Conservation (phyloP, 1,140 invertebrate genomes). For the Stenopsyche tienmushanensis region DNA sequence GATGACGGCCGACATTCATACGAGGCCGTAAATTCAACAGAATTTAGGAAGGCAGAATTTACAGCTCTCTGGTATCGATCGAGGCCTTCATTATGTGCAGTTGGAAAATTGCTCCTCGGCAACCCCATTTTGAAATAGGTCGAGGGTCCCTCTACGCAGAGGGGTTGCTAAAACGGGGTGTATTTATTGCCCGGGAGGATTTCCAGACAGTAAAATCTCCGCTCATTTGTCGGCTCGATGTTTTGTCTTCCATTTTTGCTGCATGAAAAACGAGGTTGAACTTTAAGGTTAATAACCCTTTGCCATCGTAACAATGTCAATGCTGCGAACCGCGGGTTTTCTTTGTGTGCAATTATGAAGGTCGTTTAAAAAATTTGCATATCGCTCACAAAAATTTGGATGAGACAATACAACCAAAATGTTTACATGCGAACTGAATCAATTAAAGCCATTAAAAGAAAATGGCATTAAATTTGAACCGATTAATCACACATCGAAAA, state of each 20-base stretch:
- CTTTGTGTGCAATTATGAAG: no score
- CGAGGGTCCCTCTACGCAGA: conserved; percentile 6
- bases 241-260: conserved; percentile 13
- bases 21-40: no score
- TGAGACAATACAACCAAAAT: no score
- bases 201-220: conserved; percentile 26
- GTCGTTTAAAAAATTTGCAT: no score
- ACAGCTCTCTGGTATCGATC: conserved; percentile 17
- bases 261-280: background rate
- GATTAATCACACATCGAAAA: no score
- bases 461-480: no score
- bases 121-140: conserved; percentile 32
- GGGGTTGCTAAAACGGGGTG: background rate
- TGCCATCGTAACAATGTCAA: background rate
- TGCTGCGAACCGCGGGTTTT: background rate
- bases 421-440: no score
- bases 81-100: conserved; percentile 11
- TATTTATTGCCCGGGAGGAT: conserved; percentile 14
- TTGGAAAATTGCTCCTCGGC: conserved; percentile 21
- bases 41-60: conserved; percentile 7
- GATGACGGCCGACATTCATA: no score
- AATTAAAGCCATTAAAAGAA: no score
- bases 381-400: no score
- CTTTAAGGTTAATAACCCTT: conserved; percentile 16
- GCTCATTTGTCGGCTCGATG: conserved; percentile 19